Evolutionary conservation across 1,140 invertebrate genomes (phyloP).

Genomic region (Bombus superbus): DNA sequence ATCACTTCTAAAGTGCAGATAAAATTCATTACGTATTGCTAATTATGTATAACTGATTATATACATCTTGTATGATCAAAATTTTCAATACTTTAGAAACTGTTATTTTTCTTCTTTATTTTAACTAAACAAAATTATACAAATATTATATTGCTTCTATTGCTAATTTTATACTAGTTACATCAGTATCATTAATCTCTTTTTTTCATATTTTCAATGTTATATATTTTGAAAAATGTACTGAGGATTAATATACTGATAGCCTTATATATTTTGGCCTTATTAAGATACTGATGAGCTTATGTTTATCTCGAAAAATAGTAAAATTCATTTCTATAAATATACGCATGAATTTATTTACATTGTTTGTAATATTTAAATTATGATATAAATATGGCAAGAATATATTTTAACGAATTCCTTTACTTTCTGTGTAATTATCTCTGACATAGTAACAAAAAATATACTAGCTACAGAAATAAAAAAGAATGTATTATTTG

Average conservation of each 20-base stretch:
- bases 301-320: constrained; percentile 5
- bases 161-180: not conserved
- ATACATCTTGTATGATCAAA: constrained; percentile 31
- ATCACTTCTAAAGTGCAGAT: constrained; percentile 1
- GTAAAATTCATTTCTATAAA: constrained; percentile 21
- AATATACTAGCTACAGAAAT: not conserved
- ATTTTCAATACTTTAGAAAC: constrained; percentile 5
- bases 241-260: not conserved
- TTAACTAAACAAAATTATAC: not conserved
- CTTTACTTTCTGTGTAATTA: not conserved
- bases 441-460: not conserved
- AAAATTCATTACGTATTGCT: constrained; percentile 2
- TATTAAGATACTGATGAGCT: not conserved
- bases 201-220: not conserved
- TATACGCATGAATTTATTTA: not conserved
- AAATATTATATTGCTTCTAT: not conserved
- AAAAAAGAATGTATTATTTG: not conserved
- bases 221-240: not conserved
- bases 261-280: not conserved
- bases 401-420: not conserved
- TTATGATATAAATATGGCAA: not conserved
- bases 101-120: not conserved
- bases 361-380: not conserved
- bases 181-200: not conserved
- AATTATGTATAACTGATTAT: constrained; percentile 11